Conservation (phyloP, 2,888 invertebrate species). For the Acanthosepion esculentum region DNA sequence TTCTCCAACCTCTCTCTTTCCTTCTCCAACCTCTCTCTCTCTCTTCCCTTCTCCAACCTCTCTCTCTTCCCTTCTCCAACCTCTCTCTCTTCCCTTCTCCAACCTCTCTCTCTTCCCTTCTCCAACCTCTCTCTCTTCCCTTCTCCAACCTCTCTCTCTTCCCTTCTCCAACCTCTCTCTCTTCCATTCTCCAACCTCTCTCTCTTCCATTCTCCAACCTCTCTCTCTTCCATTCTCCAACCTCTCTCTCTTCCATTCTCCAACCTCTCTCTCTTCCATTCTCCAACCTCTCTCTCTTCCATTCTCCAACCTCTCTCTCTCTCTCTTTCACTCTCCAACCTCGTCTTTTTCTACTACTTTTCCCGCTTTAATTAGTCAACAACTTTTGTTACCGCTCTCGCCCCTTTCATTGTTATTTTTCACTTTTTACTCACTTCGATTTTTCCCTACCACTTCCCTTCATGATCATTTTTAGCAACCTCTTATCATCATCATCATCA, state of each 20-base stretch:
- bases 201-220: not conserved
- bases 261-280: not conserved
- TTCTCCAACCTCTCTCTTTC: not conserved
- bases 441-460: too few species aligned
- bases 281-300: not conserved
- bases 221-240: not conserved
- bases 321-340: not conserved
- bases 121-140: not conserved
- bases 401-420: too few species aligned
- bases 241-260: not conserved
- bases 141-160: not conserved
- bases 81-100: not conserved
- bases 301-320: not conserved
- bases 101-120: not conserved
- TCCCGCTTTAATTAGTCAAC: too few species aligned
- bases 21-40: not conserved
- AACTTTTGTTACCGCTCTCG: too few species aligned
- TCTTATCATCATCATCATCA: too few species aligned
- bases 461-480: too few species aligned
- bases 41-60: not conserved
- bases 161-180: not conserved
- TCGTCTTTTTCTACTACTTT: too few species aligned
- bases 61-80: not conserved
- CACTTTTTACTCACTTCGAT: too few species aligned
- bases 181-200: too few species aligned